Conservation (phyloP, 2,113 vertebrate species). For the Marmota monax region DNA sequence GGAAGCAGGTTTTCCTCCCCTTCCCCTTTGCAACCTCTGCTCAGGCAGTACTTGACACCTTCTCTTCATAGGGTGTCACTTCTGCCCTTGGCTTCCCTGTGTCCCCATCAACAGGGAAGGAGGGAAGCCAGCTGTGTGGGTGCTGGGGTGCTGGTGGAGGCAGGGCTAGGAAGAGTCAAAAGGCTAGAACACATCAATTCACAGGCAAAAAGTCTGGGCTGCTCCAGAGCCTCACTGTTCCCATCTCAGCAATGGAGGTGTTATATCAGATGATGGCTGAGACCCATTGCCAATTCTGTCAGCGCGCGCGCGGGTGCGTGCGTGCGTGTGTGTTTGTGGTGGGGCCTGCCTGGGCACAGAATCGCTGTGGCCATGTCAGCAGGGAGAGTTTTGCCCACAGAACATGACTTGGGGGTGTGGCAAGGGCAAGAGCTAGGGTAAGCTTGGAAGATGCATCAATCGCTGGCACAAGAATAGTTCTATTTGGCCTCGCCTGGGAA, state of each 20-base stretch:
- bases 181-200: not conserved
- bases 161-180: not conserved
- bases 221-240: not conserved
- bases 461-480: not conserved
- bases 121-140: not conserved
- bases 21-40: not conserved
- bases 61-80: not conserved
- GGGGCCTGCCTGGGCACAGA: not conserved
- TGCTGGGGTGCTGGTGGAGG: not conserved
- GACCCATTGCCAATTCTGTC: not conserved
- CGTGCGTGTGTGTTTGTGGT: not conserved
- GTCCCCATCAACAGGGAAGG: not conserved
- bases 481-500: not conserved
- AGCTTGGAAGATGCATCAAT: conserved; percentile 5
- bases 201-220: not conserved
- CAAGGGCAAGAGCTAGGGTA: not conserved
- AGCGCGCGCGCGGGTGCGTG: not conserved
- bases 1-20: not conserved
- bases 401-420: conserved; percentile 22
- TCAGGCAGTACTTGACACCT: not conserved
- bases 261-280: not conserved
- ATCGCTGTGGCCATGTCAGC: not conserved
- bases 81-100: not conserved
- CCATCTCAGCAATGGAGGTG: conserved; percentile 17
- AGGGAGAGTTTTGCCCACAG: conserved; percentile 8